phyloP scores from a whole-genome alignment of 2,113 vertebrate species.

The Lasiurus cinereus region DNA sequence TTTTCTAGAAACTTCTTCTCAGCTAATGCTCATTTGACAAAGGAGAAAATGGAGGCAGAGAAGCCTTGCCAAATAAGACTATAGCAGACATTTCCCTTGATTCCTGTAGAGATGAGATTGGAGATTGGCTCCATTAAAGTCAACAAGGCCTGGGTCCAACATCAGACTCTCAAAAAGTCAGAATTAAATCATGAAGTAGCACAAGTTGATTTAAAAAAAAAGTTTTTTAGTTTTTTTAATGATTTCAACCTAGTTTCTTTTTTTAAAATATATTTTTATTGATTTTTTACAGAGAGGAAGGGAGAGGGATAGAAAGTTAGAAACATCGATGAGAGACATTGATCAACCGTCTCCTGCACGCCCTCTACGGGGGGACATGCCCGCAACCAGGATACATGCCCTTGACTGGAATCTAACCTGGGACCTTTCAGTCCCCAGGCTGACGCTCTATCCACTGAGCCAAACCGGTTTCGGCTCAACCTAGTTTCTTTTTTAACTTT shows the following conservation, averaged over 20 bases:
- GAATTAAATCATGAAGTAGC: conserved; percentile 39
- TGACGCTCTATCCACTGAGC: too few species aligned
- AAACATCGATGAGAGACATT: too few species aligned
- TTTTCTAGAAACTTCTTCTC: conserved; percentile 68
- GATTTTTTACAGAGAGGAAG: too few species aligned
- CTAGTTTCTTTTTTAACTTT: not conserved
- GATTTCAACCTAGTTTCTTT: not conserved
- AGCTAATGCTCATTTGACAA: conserved; percentile 56
- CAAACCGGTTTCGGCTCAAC: too few species aligned
- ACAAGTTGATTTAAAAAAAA: not conserved
- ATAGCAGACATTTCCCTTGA: conserved; percentile 31
- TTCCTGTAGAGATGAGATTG: conserved; percentile 19
- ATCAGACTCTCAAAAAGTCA: not conserved
- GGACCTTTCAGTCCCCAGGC: too few species aligned
- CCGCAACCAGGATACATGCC: too few species aligned
- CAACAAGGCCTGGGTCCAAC: not conserved
- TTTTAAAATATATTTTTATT: too few species aligned
- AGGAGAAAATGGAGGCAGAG: conserved; percentile 57
- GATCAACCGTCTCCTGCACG: too few species aligned
- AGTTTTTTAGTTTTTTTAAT: not conserved
- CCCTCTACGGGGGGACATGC: too few species aligned
- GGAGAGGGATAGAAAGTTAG: too few species aligned
- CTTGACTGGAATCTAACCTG: too few species aligned
- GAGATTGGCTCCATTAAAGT: not conserved
- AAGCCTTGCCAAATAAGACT: conserved; percentile 67